Percentiles rank a stretch among this genome's conserved stretches.
Evolutionary conservation across 2,888 invertebrate genomes (phyloP).

Genomic region (Agrochola macilenta): DNA sequence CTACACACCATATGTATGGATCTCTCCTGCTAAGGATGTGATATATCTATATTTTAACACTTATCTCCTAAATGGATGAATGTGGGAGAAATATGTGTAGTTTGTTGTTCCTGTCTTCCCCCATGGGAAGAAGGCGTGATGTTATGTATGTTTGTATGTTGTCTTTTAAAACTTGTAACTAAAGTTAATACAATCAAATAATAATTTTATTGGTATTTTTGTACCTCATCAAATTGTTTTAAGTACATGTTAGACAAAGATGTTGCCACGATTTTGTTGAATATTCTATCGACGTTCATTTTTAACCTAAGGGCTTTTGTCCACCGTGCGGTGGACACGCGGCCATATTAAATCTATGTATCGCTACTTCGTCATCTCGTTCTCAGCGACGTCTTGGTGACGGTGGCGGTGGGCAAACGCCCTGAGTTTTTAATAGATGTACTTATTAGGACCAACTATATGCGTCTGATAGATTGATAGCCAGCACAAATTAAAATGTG

Average conservation of each 20-base stretch:
- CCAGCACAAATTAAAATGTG: conserved; percentile 16
- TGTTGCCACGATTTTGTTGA: conserved; percentile 8
- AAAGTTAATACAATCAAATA: conserved; percentile 47
- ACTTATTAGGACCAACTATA: conserved; percentile 51
- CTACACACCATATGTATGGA: conserved; percentile 19
- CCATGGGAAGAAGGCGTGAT: conserved; percentile 8
- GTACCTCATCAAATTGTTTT: conserved; percentile 43
- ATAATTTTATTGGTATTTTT: conserved; percentile 58
- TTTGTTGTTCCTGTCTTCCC: conserved; percentile 26
- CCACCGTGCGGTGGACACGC: background rate
- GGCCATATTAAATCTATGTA: background rate
- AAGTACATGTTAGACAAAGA: conserved; percentile 26
- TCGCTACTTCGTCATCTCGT: background rate
- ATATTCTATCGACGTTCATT: background rate
- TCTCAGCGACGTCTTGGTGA: too few relatives aligned
- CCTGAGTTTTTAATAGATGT: conserved; percentile 6
- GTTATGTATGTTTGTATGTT: conserved; percentile 39
- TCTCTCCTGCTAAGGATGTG: conserved; percentile 53
- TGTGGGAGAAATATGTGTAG: conserved; percentile 1
- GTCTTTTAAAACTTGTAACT: conserved; percentile 24
- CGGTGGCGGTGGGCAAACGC: background rate
- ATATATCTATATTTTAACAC: conserved; percentile 47
- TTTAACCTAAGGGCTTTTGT: conserved; percentile 25
- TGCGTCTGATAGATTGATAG: conserved; percentile 25
- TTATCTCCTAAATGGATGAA: conserved; percentile 4